Evolutionary conservation across 2,888 invertebrate species (phyloP), one percentile per base, ranked within the genome.

Genomic region (Melipona bicolor): DNA sequence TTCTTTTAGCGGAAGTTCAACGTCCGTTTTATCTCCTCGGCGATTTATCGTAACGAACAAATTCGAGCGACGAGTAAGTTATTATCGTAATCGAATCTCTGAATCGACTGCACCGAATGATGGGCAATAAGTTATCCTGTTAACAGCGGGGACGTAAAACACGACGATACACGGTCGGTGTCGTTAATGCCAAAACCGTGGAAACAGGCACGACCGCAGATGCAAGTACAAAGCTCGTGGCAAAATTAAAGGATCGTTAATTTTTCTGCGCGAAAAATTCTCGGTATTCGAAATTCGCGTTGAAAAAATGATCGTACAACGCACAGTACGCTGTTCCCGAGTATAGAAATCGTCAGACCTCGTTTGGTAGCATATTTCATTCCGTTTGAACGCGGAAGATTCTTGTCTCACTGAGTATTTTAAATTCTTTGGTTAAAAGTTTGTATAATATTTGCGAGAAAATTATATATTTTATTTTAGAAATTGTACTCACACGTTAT

Each of bases 81-180:
- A 70, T 54, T 70, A 70, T 71, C 71, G 71, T 43, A 59, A 71
- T 59, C 70, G 70, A 70, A 70, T 56, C 54, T 70, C 4, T 9
- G 36, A 11, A 71, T 59, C 71, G 71, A 24, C 36, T 56, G 24
- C 43, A 59, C 27, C n/a, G 59, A 59, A 71, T 59, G 24, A 24
- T 56, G 24, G 43, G 43, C 71, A 59, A 43, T 59, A 59, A 43
- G 70, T 70, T 70, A 71, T 43, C 69, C 52, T 32, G 19, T 52
- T n/a, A 43, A 19, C 70, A 5, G 56, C 56, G 5, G 17, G 43
- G 21, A 43, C 32, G 4, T 24, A 59, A 71, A 71, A 64, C 56
- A 36, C 54, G 36, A 13, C 17, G 36, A 17, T 9, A 15, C 27
- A 27, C 19, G 32, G 32, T 32, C 6, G 27, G 43, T 21, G 32